Conservation (phyloP, 2,113 vertebrate species). For the Amphiprion ocellaris region DNA sequence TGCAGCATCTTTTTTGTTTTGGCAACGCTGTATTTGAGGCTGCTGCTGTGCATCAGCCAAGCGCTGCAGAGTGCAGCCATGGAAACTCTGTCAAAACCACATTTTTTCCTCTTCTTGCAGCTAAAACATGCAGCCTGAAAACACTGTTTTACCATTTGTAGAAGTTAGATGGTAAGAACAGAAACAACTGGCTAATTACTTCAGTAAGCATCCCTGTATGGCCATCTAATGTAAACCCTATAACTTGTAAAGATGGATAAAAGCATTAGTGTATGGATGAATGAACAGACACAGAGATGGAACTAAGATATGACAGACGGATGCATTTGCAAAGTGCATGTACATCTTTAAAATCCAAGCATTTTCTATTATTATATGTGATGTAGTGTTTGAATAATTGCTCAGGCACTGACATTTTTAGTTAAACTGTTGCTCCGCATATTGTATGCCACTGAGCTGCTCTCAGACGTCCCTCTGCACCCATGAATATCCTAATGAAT, state of each 20-base stretch:
- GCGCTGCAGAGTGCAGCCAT: slow-evolving; percentile 41
- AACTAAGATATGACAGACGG: background rate
- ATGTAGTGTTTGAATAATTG: slow-evolving; percentile 10
- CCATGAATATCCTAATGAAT: slow-evolving; percentile 78
- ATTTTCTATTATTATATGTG: slow-evolving; percentile 11
- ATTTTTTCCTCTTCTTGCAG: slow-evolving; percentile 28
- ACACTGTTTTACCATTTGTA: background rate
- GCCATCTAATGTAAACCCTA: background rate
- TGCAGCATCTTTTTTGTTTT: slow-evolving; percentile 43
- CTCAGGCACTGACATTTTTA: slow-evolving; percentile 17
- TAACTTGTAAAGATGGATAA: background rate
- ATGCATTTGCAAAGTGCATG: slow-evolving; percentile 8
- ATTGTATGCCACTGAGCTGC: slow-evolving; percentile 63
- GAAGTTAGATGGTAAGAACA: slow-evolving; percentile 16
- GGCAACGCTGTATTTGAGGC: slow-evolving; percentile 35
- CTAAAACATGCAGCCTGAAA: slow-evolving; percentile 15
- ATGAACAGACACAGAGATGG: background rate
- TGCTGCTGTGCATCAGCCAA: slow-evolving; percentile 52
- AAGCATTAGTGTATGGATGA: background rate
- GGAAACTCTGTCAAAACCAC: slow-evolving; percentile 41
- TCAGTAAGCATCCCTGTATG: background rate
- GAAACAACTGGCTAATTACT: slow-evolving; percentile 1
- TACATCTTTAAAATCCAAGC: slow-evolving; percentile 14
- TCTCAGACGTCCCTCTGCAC: slow-evolving; percentile 58
- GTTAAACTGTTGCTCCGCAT: slow-evolving; percentile 62